Evolutionary conservation across 2,888 invertebrate genomes (phyloP), one percentile per base, ranked within the genome.

Genomic region (Melinaea marsaeus): DNA sequence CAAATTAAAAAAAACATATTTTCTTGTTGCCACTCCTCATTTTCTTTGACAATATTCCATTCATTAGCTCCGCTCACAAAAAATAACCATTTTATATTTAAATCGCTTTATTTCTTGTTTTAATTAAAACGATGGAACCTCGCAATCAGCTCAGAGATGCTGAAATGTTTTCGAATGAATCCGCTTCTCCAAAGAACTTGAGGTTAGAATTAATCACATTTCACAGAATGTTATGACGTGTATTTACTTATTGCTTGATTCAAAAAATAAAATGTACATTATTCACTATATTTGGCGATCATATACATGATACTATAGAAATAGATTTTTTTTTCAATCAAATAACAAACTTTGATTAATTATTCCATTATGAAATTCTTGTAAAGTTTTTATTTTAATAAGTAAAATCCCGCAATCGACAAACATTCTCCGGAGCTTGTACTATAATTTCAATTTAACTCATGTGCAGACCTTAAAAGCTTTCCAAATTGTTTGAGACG

Each of bases 401-500:
- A 9, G 51, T 51, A 32, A 51, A 51, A 32, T 9, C 51, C 22
- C 7, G 51, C 32, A 51, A 32, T 32, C 51, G 51, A 55, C 55
- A 61, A 61, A 63, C 56, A 57, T 55, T 42, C 55, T 46, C 54
- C 54, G 57, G 54, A 62, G 9, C 42, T 63, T 64, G 58, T 64
- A 67, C 63, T 70, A 74, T 75, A 75, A 77, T 78, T 79, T 71
- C 75, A 73, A 69, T 72, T 74, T 79, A 79, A 79, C 80, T 81
- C 78, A 70, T 75, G 79, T 71, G 76, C 74, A 22, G 72, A 71
- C 76, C 77, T 77, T 84, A 83, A 83, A 81, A 83, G 84, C 83
- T 81, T 78, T 73, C 69, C 70, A 75, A 76, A 75, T 76, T 75
- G 75, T 74, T 74, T 67, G 72, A 72, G 75, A 75, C 74, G 67